Evolutionary conservation across 2,888 invertebrate genomes (phyloP).

Genomic region (Andricus quercusramuli): DNA sequence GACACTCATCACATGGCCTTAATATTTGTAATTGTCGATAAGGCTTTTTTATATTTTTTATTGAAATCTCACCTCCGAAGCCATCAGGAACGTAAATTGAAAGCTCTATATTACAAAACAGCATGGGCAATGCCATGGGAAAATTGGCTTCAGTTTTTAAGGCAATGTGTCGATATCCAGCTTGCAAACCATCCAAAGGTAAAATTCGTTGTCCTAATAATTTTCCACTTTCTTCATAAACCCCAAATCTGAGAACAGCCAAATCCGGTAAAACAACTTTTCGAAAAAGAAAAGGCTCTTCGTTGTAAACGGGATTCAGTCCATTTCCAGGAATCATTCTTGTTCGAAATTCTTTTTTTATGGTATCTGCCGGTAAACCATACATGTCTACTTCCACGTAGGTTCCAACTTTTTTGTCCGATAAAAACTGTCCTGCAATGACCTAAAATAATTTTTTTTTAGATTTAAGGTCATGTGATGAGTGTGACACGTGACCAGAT

Average conservation of each 20-base stretch:
- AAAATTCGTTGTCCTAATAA: constrained; percentile 86
- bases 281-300: constrained; percentile 85
- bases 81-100: constrained; percentile 88
- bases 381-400: constrained; percentile 89
- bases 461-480: too few species aligned
- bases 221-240: constrained; percentile 86
- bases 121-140: constrained; percentile 84
- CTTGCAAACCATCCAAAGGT: constrained; percentile 85
- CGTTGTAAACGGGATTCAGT: constrained; percentile 86
- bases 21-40: background rate
- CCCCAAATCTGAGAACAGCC: constrained; percentile 85
- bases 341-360: constrained; percentile 85
- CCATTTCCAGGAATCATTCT: constrained; percentile 85
- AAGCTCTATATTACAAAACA: constrained; percentile 85
- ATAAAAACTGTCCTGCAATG: constrained; percentile 86
- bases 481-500: too few species aligned
- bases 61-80: constrained; percentile 80
- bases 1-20: too few species aligned
- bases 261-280: constrained; percentile 87
- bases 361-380: constrained; percentile 87
- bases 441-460: constrained; percentile 77
- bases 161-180: constrained; percentile 85
- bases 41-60: background rate
- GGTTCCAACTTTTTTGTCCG: constrained; percentile 86
- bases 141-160: constrained; percentile 86